Evolutionary conservation across 2,888 invertebrate species (phyloP), one percentile per base, ranked within the genome.

Genomic region (Catocala nupta): DNA sequence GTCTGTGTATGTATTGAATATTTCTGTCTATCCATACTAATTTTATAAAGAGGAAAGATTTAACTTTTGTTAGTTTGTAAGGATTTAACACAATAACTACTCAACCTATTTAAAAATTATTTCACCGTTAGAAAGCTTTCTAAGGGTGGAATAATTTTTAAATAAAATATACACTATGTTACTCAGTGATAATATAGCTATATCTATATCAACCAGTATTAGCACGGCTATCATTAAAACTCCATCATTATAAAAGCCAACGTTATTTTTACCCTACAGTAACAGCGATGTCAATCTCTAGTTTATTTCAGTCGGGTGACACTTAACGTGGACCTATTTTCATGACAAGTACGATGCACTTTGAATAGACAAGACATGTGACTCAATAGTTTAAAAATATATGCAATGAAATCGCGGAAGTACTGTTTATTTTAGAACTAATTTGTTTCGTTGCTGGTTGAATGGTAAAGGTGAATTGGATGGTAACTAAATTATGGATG

Each of bases 271-370:
- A 39, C 11, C 12, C 12, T 25, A 12, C 36, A 25, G 50, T 45
- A 55, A 51, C 13, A 39, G 6, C 45, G 55, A 58, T 71, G 73
- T 73, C 73, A 73, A 76, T 77, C 71, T 67, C 53, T 63, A 59
- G 73, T 81, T 78, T 83, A 83, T 84, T 84, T 81, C 64, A 64
- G 76, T 70, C 63, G 33, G 55, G 58, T 55, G 80, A 78, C 77
- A 80, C 78, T 81, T 76, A 77, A 80, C 76, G 79, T 67, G 68
- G 76, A 76, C 77, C 88, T 90, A 90, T 89, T 90, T 88, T 68
- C 63, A 72, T 70, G 69, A 70, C 75, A 82, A 87, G 90, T 83
- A 83, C 90, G 82, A 86, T 90, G 91, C 90, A 88, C 91, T 90
- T 83, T 83, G 82, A 65, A 73, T 80, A 81, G 81, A 81, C 71